Evolutionary conservation across 2,797 vertebrate genomes (phyloP).

Genomic region (Acanthis flammea): DNA sequence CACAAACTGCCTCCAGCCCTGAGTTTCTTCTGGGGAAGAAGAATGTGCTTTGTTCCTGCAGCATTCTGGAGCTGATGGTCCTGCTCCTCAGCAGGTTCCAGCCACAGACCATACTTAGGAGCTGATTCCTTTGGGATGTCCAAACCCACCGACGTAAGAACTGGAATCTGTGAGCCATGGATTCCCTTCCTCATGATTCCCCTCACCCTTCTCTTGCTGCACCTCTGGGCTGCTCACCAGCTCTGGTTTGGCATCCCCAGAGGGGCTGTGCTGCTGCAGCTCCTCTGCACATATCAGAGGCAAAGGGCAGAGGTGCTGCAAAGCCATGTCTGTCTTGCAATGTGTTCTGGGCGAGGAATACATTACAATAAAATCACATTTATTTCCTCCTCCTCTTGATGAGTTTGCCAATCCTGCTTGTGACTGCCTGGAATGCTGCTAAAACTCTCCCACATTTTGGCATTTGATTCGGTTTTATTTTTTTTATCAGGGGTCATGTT

Average conservation of each 20-base stretch:
- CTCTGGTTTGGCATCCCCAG: background rate
- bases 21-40: background rate
- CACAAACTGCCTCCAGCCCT: background rate
- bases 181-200: background rate
- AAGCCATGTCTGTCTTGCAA: background rate
- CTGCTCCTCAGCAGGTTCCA: background rate
- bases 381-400: background rate
- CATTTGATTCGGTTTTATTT: background rate
- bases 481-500: background rate
- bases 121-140: background rate
- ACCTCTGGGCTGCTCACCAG: background rate
- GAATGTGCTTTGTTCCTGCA: rapidly evolving
- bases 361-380: background rate
- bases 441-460: background rate
- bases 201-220: background rate
- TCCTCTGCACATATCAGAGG: rapidly evolving
- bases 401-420: background rate
- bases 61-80: rapidly evolving
- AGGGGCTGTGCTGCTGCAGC: rapidly evolving
- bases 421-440: background rate
- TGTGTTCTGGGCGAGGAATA: background rate
- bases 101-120: background rate
- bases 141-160: background rate
- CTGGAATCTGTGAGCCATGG: background rate
- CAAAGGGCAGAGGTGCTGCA: background rate